Evolutionary conservation across 2,888 invertebrate species (phyloP), one percentile per base, ranked within the genome.

Genomic region (Sphinx pinastri): DNA sequence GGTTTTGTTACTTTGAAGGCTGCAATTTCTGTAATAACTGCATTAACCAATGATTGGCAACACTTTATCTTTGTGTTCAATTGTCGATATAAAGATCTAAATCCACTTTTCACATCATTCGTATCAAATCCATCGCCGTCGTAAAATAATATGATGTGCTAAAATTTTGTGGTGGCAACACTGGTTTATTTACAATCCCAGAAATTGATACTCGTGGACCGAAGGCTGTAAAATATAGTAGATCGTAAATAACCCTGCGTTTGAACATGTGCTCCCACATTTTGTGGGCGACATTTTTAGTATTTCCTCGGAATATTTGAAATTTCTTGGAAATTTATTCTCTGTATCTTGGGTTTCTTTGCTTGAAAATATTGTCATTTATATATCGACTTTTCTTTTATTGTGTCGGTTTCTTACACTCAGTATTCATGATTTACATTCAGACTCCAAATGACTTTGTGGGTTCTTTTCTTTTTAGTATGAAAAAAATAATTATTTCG

Each of bases 171-270:
- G 13, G 12, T 19, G 47, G 60, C 16, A 19, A 49, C 63, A 25
- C 47, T 49, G 49, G 63, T 47, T 58, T 63, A 47, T 49, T 63
- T 49, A 63, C 63, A 63, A 47, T 63, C 11, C 16, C 8, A 55
- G 49, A 63, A 63, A 63, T 63, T 63, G 63, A 49, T 63, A 63
- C 47, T 60, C 63, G 16, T 13, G 47, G 12, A 63, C 19, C 63
- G 19, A 19, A 47, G n/a, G 19, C 47, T 19, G 49, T 14, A 55
- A 19, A 63, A 49, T 19, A 58, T 38, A 63, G 19, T 13, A 47
- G 19, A 7, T 19, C 63, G 47, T 63, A 63, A 63, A 63, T 63
- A 63, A 47, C 45, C 45, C 11, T 47, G 47, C 12, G 19, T 19
- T 1, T 11, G n/a, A 16, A 49, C 60, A 60, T 19, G 63, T 47